Evolutionary conservation across 37 sponge, comb jelly and placozoan species (phyloP), one percentile per base, ranked within the genome.

Genomic region (Amphimedon queenslandica): DNA sequence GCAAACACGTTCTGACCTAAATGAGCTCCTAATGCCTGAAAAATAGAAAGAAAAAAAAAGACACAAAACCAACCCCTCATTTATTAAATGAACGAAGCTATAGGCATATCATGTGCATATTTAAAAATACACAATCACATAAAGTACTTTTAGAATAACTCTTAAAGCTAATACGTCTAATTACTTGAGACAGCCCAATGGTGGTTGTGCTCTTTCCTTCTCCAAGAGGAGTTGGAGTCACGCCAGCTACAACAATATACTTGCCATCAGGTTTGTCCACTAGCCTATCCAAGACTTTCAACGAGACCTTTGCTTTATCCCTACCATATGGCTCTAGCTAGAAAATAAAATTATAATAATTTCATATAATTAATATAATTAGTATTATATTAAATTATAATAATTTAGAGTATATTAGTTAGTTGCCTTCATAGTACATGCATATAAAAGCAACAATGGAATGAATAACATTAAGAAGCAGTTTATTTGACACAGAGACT

Each of bases 191-290:
- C 41, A 98, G 86, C 18, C 99, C 99, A 25, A 98, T 94, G 25
- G 93, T 92, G 36, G 99, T 95, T 20, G 99, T 98, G 56, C 99
- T 98, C 84, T 98, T 98, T 2, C 98, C 94, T 56, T 98, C 94
- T 8, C 99, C 99, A 24, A 98, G 86, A 8, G 99, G 96, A 3
- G 99, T 98, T 57, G 99, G 99, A 1, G 96, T 98, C 56, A 98
- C 90, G 16, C 96, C 98, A 24, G 90, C 85, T 30, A 92, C 69
- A 34, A 90, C 77, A 16, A 93, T 73, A 58, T 87, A 93, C 55
- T 79, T 32, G 31, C 97, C 97, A 80, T 94, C 74, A 0, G 76
- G 71, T 4, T 58, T 42, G 16, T 87, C 85, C 61, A 79, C 79
- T 37, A 96, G 66, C 37, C 97, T 71, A 16, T 89, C 80, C 55